Evolutionary conservation across 30 jellyfish, hydroid and myxozoan genomes (phyloP), one percentile per base, ranked within the genome.

Genomic region (Phacellophora camtschatica): DNA sequence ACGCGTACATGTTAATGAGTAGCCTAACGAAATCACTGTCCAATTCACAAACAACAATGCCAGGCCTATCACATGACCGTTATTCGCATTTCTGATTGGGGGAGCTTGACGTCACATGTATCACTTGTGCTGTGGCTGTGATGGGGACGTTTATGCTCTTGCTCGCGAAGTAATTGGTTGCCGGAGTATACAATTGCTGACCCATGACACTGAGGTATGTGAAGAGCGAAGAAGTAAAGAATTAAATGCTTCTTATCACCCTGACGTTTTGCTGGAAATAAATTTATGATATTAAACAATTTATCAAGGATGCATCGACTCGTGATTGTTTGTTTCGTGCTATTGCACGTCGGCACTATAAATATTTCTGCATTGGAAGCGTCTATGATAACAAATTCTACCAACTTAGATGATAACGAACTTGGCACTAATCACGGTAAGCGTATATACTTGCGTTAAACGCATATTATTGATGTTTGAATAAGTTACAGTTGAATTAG

Each of bases 381-480:
- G 45, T 48, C 81, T 62, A 22, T 62, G 23, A 42, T 77, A 13
- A 59, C 90, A 5, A 77, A 77, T 53, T 28, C 90, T 20, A 61
- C 90, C 0, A 75, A 61, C 18, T 32, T 59, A 71, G 74, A 80
- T 24, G 50, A 84, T 12, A 22, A 36, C 20, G 81, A 71, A 3
- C 49, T 83, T 48, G 69, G 69, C 16, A 55, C 65, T 16, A 51
- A 62, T 20, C 78, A 80, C 11, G 91, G 89, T 77, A 57, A 12
- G 74, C 46, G 22, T 23, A 13, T 49, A 28, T 0, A 46, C 19
- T 30, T 4, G 28, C 31, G 51, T 4, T 0, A n/a, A 63, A 15
- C 15, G 12, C 24, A 63, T 2, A 16, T 63, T 24, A 2, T 63
- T 46, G 11, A n/a, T n/a, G n/a, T n/a, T n/a, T n/a, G n/a, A n/a